Evolutionary conservation across 1,140 invertebrate genomes (phyloP), one percentile per base, ranked within the genome.

Genomic region (Euura saliciscinereae): DNA sequence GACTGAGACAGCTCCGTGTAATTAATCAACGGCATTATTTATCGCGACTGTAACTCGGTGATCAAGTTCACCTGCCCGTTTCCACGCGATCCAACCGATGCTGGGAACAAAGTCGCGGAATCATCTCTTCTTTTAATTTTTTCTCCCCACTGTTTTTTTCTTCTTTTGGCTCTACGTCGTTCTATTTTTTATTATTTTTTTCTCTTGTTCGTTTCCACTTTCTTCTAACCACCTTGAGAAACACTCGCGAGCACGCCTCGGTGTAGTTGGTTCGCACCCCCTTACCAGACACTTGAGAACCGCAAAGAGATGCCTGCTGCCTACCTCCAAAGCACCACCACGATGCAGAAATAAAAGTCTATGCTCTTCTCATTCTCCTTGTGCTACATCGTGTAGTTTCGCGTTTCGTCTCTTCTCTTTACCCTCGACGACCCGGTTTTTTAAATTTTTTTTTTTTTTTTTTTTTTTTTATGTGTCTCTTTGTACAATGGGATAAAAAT

Each of bases 241-340:
- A 59, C 51, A 8, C 51, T 59, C 51, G 13, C 10, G 51, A 8
- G 13, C 51, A n/a, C 51, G 28, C 51, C 6, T 2, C 51, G 10
- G 3, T n/a, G 8, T 59, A 59, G 51, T 59, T 59, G 51, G 8
- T n/a, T 59, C 51, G 51, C 51, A n/a, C 51, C 10, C 51, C 51
- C 51, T 59, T 59, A 59, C 51, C 51, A 59, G 51, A n/a, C 51
- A 59, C 51, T 59, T n/a, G 10, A 8, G 51, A 59, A n/a, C 51
- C 51, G 28, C 28, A 59, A 59, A 59, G 51, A 59, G 51, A 59
- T 4, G 13, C 51, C 28, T 28, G 28, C 28, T 28, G 28, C 28
- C 28, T 28, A 28, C 28, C 28, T 11, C 4, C 51, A 11, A 59
- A n/a, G 51, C 13, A 59, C 51, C 51, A 59, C 51, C 51, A 2